These are phyloP conservation scores for Archaeoteleia sp. DNA, from an alignment of 2,888 invertebrate genomes.

Conservation along the genomic window DNA sequence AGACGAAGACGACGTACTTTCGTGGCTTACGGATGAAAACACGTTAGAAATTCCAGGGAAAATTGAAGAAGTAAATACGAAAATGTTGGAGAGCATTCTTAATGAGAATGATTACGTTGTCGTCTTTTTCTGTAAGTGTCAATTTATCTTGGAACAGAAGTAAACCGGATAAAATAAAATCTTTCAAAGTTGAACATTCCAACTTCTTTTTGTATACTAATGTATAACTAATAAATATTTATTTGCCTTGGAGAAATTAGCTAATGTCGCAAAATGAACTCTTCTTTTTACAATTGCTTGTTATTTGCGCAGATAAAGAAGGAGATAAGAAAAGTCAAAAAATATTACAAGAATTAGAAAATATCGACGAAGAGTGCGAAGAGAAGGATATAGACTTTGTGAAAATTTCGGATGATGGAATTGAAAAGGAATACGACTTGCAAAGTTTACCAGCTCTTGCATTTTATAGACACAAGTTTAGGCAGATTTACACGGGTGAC, in stretches of 20 bases:
- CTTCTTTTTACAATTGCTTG: background rate
- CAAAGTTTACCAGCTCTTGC: slow-evolving; percentile 87
- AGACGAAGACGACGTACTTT: slow-evolving; percentile 92
- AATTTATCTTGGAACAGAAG: slow-evolving; percentile 11
- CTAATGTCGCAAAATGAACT: no score
- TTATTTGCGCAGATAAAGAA: slow-evolving; percentile 82
- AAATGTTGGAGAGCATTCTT: slow-evolving; percentile 92
- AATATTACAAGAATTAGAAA: slow-evolving; percentile 91
- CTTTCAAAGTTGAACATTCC: no score
- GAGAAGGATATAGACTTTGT: slow-evolving; percentile 93
- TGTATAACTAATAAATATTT: background rate
- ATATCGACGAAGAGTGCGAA: slow-evolving; percentile 95
- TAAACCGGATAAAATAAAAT: no score
- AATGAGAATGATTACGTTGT: slow-evolving; percentile 92
- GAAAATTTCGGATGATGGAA: slow-evolving; percentile 91
- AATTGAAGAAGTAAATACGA: slow-evolving; percentile 93
- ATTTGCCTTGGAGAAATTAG: no score
- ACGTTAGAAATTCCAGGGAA: slow-evolving; percentile 93
- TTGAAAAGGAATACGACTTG: slow-evolving; percentile 91
- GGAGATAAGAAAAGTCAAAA: slow-evolving; percentile 92
- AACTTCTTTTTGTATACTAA: background rate
- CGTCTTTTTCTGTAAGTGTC: slow-evolving; percentile 91
- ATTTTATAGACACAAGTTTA: slow-evolving; percentile 91
- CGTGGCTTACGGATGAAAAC: slow-evolving; percentile 93
- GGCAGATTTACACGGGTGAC: slow-evolving; percentile 91